phyloP scores from a whole-genome alignment of 2,888 invertebrate genomes.

The Drosophila nr. fundita region DNA sequence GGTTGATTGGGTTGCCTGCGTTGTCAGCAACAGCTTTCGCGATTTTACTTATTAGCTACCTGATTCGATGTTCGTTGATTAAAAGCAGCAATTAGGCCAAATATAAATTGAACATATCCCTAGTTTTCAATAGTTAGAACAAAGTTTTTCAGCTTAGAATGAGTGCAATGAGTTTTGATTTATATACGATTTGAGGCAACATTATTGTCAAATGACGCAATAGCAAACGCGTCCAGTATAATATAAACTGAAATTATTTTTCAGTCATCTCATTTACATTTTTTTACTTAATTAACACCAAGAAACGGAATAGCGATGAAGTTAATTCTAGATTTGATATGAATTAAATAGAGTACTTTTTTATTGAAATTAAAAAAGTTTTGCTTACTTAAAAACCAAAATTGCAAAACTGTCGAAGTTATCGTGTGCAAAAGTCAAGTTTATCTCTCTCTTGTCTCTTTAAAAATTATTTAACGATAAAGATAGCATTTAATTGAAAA shows the following conservation, averaged over 20 bases:
- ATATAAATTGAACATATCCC: neutral
- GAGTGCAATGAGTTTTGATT: neutral
- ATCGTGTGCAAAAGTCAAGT: too few species aligned
- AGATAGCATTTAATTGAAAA: neutral
- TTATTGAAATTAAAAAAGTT: neutral
- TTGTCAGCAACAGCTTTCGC: constrained; percentile 6
- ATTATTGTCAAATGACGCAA: neutral
- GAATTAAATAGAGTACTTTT: neutral
- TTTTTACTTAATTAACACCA: neutral
- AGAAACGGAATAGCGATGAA: neutral
- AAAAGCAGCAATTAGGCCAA: neutral
- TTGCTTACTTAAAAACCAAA: neutral
- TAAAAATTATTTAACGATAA: neutral
- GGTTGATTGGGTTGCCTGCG: neutral
- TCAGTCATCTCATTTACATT: neutral
- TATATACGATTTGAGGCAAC: neutral
- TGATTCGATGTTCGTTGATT: constrained; percentile 35
- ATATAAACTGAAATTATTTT: neutral
- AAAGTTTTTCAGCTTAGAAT: neutral
- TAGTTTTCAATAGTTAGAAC: neutral
- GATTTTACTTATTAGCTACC: constrained; percentile 24
- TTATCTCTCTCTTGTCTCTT: neutral
- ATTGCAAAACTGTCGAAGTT: neutral
- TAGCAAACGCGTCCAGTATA: neutral
- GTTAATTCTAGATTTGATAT: neutral